Percentiles rank a stretch among this genome's conserved stretches.
These are phyloP conservation scores for Mimachlamys varia DNA, from an alignment of 2,888 invertebrate genomes.

Conservation along the genomic window DNA sequence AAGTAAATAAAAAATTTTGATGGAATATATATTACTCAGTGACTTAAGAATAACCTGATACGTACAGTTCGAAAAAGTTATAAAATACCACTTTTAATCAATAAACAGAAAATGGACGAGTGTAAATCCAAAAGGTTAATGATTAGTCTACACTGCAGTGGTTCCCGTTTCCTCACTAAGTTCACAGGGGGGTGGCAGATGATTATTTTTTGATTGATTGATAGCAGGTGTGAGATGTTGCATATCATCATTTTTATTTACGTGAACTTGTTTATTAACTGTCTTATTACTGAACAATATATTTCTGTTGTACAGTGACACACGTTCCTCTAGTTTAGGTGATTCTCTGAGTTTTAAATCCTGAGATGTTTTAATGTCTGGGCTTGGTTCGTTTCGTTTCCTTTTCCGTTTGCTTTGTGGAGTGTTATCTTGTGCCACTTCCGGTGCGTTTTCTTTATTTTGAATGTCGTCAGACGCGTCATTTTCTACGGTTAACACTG, in stretches of 20 bases:
- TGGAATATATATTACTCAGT: too few relatives aligned
- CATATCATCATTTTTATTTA: background rate
- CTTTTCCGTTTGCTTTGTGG: slow-evolving; percentile 12
- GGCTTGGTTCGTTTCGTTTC: slow-evolving; percentile 27
- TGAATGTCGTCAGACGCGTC: background rate
- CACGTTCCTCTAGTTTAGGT: background rate
- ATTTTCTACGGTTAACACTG: background rate
- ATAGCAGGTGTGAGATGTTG: background rate
- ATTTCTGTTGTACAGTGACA: background rate
- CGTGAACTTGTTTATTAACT: background rate
- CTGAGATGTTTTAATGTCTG: background rate
- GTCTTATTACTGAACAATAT: background rate
- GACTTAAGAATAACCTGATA: too few relatives aligned
- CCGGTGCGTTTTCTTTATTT: slow-evolving; percentile 7
- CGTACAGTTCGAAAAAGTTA: background rate
- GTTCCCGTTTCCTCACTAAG: background rate
- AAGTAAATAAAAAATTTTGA: too few relatives aligned
- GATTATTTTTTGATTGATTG: background rate
- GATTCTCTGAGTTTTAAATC: background rate
- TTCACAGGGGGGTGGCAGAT: background rate
- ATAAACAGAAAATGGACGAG: background rate
- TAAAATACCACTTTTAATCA: background rate
- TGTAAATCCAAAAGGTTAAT: too few relatives aligned
- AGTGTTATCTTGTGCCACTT: background rate
- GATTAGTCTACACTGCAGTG: background rate